Percentiles rank a stretch among this genome's conserved stretches.
Conservation (phyloP, 2,797 vertebrate genomes). For the Sebastes oblongus region DNA sequence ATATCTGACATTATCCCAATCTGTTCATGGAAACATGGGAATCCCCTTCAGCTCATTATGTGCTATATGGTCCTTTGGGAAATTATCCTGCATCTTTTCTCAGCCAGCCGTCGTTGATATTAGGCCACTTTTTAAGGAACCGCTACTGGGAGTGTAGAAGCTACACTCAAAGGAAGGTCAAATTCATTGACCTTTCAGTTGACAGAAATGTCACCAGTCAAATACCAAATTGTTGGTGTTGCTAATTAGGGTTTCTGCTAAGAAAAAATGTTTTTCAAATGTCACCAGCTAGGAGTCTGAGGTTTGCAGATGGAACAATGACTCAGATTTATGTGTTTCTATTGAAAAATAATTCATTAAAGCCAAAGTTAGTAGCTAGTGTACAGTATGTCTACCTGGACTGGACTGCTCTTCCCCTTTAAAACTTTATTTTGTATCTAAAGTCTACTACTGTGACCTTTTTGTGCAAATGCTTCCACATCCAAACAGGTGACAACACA, state of each 20-base stretch:
- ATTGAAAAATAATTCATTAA: neutral
- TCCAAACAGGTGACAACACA: neutral
- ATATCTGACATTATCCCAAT: neutral
- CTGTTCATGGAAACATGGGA: neutral
- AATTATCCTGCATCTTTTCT: neutral
- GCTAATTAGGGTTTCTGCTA: constrained; percentile 7
- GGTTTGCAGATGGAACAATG: neutral
- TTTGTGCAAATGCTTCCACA: neutral
- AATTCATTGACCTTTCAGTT: constrained; percentile 23
- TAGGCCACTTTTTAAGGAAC: neutral
- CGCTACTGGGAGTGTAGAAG: neutral
- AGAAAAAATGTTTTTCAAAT: constrained; percentile 31
- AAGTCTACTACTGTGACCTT: neutral
- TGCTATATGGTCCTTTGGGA: neutral
- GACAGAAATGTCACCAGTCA: constrained; percentile 45
- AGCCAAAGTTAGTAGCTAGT: neutral
- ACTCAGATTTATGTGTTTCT: neutral
- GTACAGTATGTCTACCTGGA: neutral
- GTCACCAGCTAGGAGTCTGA: neutral
- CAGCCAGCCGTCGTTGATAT: neutral
- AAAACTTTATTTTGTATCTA: neutral
- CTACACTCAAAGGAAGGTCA: constrained; percentile 22
- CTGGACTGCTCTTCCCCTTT: neutral
- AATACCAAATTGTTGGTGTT: constrained; percentile 36
- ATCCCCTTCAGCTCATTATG: neutral